Percentiles rank a stretch among this genome's conserved stretches.
These are phyloP conservation scores for Micromussa lordhowensis DNA, from an alignment of 92 coral and sea anemone genomes.

Conservation along the genomic window DNA sequence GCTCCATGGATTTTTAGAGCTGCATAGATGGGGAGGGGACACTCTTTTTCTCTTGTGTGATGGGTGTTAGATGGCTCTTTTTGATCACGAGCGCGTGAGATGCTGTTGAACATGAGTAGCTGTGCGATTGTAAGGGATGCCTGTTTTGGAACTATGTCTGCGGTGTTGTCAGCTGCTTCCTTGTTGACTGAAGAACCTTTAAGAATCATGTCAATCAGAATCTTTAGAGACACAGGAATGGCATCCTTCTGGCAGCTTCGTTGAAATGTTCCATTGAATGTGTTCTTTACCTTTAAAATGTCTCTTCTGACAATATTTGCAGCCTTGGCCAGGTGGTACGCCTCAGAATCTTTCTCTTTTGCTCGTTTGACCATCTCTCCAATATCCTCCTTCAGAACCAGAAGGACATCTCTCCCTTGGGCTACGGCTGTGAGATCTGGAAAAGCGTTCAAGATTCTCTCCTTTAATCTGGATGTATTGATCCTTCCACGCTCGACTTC, in stretches of 20 bases:
- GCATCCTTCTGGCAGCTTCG: conserved; percentile 47
- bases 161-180: background rate
- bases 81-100: no score
- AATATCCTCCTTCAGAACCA: conserved; percentile 21
- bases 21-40: conserved; percentile 69
- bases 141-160: background rate
- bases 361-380: background rate
- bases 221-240: conserved; percentile 50
- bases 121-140: conserved; percentile 24
- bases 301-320: conserved; percentile 64
- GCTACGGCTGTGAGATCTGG: conserved; percentile 24
- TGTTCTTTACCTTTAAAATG: no score
- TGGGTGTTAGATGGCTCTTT: conserved; percentile 28
- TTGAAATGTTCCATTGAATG: conserved; percentile 53
- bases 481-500: conserved; percentile 25
- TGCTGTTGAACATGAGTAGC: background rate
- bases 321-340: conserved; percentile 59
- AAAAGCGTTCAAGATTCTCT: conserved; percentile 27
- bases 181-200: conserved; percentile 49
- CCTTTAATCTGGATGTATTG: conserved; percentile 53
- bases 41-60: conserved; percentile 60
- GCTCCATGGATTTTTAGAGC: conserved; percentile 76
- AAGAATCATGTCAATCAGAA: conserved; percentile 37
- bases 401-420: conserved; percentile 35
- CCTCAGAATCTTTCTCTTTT: conserved; percentile 18